phyloP scores from a whole-genome alignment of 1,140 invertebrate genomes.

The Brachionus koreanus region DNA sequence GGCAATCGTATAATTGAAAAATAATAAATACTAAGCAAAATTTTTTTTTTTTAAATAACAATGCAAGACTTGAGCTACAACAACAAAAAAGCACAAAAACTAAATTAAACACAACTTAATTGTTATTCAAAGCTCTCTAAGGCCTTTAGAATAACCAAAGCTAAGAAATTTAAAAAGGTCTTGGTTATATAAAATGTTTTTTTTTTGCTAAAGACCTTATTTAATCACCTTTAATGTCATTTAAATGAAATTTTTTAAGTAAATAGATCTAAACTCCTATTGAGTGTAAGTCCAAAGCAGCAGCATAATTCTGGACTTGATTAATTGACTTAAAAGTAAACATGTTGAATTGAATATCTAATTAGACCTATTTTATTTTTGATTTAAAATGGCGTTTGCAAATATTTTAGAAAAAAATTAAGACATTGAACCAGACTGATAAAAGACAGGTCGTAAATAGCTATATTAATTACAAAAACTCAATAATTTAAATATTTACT shows the following conservation, averaged over 20 bases:
- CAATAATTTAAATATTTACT: neutral
- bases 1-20: neutral
- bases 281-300: neutral
- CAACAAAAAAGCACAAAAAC: neutral
- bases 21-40: conserved; percentile 1
- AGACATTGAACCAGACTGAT: neutral
- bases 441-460: neutral
- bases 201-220: neutral
- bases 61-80: neutral
- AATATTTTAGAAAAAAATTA: neutral
- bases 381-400: neutral
- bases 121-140: neutral
- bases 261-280: neutral
- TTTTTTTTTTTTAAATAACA: neutral
- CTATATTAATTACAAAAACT: neutral
- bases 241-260: neutral
- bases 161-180: neutral
- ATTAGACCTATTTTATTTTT: neutral
- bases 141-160: neutral
- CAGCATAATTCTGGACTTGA: neutral
- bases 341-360: no score
- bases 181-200: neutral
- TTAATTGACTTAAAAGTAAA: neutral
- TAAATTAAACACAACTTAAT: neutral
- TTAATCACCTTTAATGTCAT: neutral